Evolutionary conservation across 2,888 invertebrate species (phyloP), one percentile per base, ranked within the genome.

Genomic region (Drosophila imparisetae): DNA sequence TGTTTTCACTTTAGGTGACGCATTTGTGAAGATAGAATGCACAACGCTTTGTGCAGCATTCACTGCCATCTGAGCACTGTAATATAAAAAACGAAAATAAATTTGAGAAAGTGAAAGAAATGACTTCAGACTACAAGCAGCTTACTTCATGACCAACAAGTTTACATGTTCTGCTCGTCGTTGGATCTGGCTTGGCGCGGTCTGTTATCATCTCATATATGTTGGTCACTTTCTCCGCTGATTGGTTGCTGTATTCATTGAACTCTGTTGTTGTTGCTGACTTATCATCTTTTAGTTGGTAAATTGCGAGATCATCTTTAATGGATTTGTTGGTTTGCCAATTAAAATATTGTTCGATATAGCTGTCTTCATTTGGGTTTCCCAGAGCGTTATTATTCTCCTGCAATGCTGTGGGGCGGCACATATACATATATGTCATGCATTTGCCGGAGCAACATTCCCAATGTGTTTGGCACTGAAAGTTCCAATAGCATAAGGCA

Each of bases 371-470:
- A 4, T 3, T 29, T 50, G 24, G 8, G 7, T 10, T 48, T 1
- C 0, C 8, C n/a, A 6, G 5, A 13, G 1, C 11, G 64, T 21
- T 4, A 7, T 21, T 64, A 64, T 13, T 34, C 21, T 7, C 21
- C 21, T 21, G 61, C 55, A 29, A 78, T 32, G 53, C 63, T 72
- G 0, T 75, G 55, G 24, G 89, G 72, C 75, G 92, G 82, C 62
- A 91, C 71, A 66, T 86, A 88, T 65, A 75, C 38, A 80, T 54
- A 59, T 91, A 93, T 13, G 87, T 91, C 71, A 92, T 73, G 64
- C 93, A 93, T 27, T 85, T 91, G 38, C 86, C 75, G 0, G 93
- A 91, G 54, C 93, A 93, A 59, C 93, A 93, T 8, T 93, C 92
- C 78, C 71, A 79, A 70, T 92, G 92, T 49, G 81, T 85, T 48